Base-by-base conservation (phyloP, 2,113 vertebrate genomes). In the Myiozetetes cayanensis region DNA sequence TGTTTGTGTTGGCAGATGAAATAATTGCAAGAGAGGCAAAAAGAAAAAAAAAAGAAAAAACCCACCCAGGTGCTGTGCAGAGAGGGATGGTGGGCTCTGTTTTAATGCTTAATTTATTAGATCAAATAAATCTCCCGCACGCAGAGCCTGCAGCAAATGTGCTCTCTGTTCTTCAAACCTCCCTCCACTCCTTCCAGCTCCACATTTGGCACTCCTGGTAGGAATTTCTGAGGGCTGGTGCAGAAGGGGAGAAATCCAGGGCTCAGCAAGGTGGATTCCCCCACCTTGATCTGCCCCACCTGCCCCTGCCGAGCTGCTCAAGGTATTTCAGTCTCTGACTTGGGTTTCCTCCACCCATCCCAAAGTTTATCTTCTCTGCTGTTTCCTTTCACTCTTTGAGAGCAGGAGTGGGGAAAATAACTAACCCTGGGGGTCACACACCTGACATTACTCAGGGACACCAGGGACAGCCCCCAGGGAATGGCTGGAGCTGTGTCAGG, bases 1-100 rank as follows among this genome's bases (percentile, higher is more conserved):
- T 89, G 90, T 79, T 89, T 79, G n/a, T 49, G 67, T 91, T 96
- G 95, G 90, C 93, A 91, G 93, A 75, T 91, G 93, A 63, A 86
- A 49, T 91, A 75, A 93, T 80, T 58, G 87, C 76, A 71, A 79
- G 17, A 59, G 52, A 67, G 84, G 80, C 35, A 82, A 61, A 5
- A 66, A 77, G 30, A 5, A 73, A 85, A 44, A 44, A 47, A 47
- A 23, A 46, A 47, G 5, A 21, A 44, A 44, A 44, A 19, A 44
- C 21, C 47, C 23, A 49, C 47, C 65, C 93, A 89, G 87, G 87
- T 96, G 90, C 79, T 91, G 41, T 58, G 47, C 79, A 66, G 75
- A 46, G 63, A 73, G 47, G 10, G 63, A 33, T 41, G 82, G 85
- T 93, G 91, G 68, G 87, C 70, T 55, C 73, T 33, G 23, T 49